These are phyloP conservation scores for Ichneumoninae sp. DNA, from an alignment of 2,888 invertebrate species.

Conservation along the genomic window DNA sequence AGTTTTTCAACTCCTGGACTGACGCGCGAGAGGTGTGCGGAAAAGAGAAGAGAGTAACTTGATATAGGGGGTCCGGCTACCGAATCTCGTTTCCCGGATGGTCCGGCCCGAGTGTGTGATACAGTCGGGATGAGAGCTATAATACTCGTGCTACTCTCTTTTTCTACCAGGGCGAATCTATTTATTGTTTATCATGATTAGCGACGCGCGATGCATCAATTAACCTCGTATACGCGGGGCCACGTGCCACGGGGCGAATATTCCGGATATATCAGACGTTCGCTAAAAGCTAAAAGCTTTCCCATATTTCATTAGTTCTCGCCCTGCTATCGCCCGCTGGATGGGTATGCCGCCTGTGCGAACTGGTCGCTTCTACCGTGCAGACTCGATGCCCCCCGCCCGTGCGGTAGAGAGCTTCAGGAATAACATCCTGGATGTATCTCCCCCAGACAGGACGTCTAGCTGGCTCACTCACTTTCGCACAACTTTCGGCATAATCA, in stretches of 20 bases:
- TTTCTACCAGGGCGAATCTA: conserved; percentile 70
- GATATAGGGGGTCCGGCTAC: conserved; percentile 11
- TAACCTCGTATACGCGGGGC: conserved; percentile 70
- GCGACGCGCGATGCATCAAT: conserved; percentile 79
- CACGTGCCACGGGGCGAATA: conserved; percentile 71
- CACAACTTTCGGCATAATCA: conserved; percentile 48
- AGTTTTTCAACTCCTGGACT: conserved; percentile 8
- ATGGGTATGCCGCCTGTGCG: conserved; percentile 10
- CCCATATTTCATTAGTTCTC: conserved; percentile 82
- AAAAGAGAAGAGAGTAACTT: conserved; percentile 4
- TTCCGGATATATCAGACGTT: conserved; percentile 81
- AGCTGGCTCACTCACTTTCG: conserved; percentile 32
- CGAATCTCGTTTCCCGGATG: conserved; percentile 29
- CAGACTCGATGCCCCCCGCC: neutral
- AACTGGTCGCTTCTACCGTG: conserved; percentile 10
- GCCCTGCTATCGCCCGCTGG: conserved; percentile 68
- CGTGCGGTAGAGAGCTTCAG: conserved; percentile 7
- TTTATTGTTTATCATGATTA: conserved; percentile 81
- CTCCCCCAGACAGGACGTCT: conserved; percentile 26
- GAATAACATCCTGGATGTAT: conserved; percentile 20
- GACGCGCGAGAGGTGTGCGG: neutral
- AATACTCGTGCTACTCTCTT: conserved; percentile 40
- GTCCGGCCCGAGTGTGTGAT: conserved; percentile 11
- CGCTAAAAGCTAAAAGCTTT: conserved; percentile 83
- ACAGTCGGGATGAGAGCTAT: neutral